Evolutionary conservation across 2,888 invertebrate genomes (phyloP), one percentile per base, ranked within the genome.

Genomic region (Eristalinus sepulchralis): DNA sequence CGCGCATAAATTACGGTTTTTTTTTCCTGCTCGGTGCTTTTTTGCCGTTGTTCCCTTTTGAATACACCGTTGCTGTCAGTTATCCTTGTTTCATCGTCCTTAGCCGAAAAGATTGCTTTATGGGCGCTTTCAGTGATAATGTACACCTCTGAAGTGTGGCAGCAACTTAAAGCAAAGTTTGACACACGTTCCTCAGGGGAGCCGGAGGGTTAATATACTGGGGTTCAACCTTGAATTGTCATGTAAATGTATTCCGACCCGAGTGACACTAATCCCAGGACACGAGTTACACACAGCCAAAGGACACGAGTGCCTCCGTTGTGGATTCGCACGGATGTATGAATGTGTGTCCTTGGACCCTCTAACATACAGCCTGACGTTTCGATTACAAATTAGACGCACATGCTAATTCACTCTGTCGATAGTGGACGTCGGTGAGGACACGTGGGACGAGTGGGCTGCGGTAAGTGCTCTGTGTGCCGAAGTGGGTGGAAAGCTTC

Each of bases 191-290:
- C 59, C n/a, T 27, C 13, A 36, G 20, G 70, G 24, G 10, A 11
- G 31, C 33, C 39, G 4, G 60, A 39, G 82, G 72, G 72, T 82
- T 77, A 70, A 73, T 77, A 64, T 78, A 70, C 68, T 62, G 70
- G 27, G 70, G 33, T 62, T 59, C 33, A 78, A 47, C 86, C 86
- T 86, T 86, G 86, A 86, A 83, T 86, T 83, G 86, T 75, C 86
- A 83, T 82, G 86, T 86, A 75, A 78, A 79, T 86, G 78, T 78
- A 83, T 82, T 86, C 82, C 57, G 39, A 85, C 76, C 68, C 59
- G 24, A 71, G 68, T 62, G 77, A 83, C 82, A 83, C 66, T 82
- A 71, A 86, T 83, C 78, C 70, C 78, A 70, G 55, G 62, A 75
- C 64, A 86, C 57, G 57, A 78, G 72, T 66, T 70, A 39, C 67